Evolutionary conservation across 2,113 vertebrate species (phyloP).

Genomic region (Gobio gobio): DNA sequence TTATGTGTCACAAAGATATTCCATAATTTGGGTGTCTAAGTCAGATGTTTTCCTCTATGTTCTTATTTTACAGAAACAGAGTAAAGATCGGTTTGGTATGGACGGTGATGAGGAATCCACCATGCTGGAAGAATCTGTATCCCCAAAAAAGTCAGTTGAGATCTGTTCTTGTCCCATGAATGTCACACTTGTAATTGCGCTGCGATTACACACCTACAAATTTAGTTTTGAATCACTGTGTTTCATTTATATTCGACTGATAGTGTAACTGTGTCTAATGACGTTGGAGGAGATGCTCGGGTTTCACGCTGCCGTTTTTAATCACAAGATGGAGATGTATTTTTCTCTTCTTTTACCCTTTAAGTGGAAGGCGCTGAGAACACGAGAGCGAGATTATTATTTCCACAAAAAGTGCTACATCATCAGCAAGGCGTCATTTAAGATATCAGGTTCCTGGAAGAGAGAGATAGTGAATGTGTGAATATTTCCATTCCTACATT

Average conservation of each 20-base stretch:
- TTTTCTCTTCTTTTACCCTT: constrained; percentile 36
- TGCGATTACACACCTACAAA: neutral
- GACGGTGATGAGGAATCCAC: constrained; percentile 98
- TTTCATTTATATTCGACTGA: constrained; percentile 15
- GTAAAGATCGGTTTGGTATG: constrained; percentile 97
- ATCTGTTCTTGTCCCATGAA: neutral
- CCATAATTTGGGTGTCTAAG: neutral
- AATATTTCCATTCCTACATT: constrained; percentile 13
- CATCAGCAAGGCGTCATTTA: constrained; percentile 43
- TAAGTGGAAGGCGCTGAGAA: constrained; percentile 21
- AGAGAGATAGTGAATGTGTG: constrained; percentile 38
- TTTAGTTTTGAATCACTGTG: neutral
- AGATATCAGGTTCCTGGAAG: constrained; percentile 53
- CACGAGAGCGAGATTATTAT: constrained; percentile 30
- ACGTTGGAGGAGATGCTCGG: neutral
- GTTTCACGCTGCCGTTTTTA: constrained; percentile 43
- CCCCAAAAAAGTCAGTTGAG: constrained; percentile 89
- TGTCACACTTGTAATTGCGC: neutral
- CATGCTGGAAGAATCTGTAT: constrained; percentile 98
- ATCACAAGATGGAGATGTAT: constrained; percentile 52
- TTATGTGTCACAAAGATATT: neutral
- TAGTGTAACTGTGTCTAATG: neutral
- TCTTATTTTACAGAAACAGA: constrained; percentile 88
- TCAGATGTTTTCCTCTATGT: neutral
- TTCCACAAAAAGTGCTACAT: constrained; percentile 43